Evolutionary conservation across 2,113 vertebrate species (phyloP).

Genomic region (Chloropsis cyanopogon): DNA sequence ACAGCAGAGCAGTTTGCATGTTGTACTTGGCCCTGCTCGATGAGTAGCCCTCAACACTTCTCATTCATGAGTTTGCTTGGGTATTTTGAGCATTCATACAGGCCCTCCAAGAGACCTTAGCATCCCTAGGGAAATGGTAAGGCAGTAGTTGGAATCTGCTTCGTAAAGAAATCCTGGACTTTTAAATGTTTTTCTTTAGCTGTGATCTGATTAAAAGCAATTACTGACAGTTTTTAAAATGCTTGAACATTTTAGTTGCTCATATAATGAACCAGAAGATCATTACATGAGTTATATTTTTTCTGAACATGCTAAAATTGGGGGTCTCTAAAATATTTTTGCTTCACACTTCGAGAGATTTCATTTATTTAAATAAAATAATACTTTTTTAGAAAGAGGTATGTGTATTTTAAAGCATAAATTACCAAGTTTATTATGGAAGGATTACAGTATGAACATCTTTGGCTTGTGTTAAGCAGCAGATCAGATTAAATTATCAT

Average conservation of each 20-base stretch:
- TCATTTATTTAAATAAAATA: neutral
- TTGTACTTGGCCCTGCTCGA: neutral
- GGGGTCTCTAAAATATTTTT: neutral
- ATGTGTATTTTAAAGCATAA: neutral
- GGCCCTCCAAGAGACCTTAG: neutral
- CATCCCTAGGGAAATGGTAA: neutral
- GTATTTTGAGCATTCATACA: neutral
- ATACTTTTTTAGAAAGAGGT: neutral
- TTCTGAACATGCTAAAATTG: neutral
- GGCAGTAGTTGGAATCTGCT: neutral
- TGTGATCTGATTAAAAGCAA: neutral
- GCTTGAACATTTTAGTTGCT: neutral
- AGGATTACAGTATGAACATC: neutral
- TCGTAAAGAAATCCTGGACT: neutral
- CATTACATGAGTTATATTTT: neutral
- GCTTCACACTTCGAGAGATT: neutral
- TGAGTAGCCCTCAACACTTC: neutral
- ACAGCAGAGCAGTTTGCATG: neutral
- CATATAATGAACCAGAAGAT: neutral
- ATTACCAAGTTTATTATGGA: neutral
- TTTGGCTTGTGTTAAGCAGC: slow-evolving; percentile 29
- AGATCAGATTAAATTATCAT: slow-evolving; percentile 50
- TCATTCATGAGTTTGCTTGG: neutral
- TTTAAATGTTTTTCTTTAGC: neutral
- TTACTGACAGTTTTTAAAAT: neutral